Conservation (phyloP, 2,113 vertebrate genomes). For the Heterochromis multidens region DNA sequence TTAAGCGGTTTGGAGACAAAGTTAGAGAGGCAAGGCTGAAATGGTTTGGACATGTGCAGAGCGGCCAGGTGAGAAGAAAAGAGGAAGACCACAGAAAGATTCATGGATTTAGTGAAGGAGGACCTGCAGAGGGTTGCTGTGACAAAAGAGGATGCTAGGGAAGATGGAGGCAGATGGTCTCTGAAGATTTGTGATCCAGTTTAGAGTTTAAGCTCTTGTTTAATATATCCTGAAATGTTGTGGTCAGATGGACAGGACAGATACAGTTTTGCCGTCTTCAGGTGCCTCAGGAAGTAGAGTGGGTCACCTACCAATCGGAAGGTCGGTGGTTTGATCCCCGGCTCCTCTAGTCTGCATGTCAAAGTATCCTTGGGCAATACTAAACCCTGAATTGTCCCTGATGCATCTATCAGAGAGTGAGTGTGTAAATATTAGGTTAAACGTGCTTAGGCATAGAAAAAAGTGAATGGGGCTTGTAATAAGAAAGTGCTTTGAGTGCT, state of each 20-base stretch:
- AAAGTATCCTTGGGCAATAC: not conserved
- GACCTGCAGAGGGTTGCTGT: too few species aligned
- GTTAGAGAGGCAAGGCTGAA: too few species aligned
- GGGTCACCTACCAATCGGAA: not conserved
- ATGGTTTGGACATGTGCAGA: too few species aligned
- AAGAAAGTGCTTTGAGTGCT: not conserved
- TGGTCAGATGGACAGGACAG: fast-evolving
- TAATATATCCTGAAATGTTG: too few species aligned
- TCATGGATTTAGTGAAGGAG: too few species aligned
- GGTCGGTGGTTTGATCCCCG: fast-evolving
- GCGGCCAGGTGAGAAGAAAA: too few species aligned
- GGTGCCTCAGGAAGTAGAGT: not conserved
- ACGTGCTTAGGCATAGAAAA: not conserved
- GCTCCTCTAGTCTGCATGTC: not conserved
- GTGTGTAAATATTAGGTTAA: not conserved
- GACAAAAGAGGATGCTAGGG: too few species aligned
- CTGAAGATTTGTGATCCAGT: not conserved
- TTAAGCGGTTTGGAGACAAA: too few species aligned
- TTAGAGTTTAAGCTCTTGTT: not conserved
- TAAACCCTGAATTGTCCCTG: not conserved
- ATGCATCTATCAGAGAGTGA: not conserved
- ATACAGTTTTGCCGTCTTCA: not conserved
- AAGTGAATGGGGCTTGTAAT: not conserved
- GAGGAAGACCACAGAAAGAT: too few species aligned
- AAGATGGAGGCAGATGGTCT: too few species aligned